Conservation (phyloP, 2,888 invertebrate genomes). For the Lasioglossum pauxillum region DNA sequence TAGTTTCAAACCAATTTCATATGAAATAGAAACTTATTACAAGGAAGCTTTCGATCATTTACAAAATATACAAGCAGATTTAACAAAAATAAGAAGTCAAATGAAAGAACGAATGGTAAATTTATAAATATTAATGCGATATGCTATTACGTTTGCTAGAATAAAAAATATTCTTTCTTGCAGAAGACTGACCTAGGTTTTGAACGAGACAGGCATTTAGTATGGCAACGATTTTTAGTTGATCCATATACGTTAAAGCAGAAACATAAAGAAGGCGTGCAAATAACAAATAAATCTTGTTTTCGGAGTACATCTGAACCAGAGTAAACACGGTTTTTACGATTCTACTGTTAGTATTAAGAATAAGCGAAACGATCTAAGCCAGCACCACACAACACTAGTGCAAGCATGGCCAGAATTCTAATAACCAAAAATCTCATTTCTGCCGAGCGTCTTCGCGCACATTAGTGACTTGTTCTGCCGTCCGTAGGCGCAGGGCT, state of each 20-base stretch:
- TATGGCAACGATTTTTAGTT: conserved; percentile 82
- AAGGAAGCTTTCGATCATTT: conserved; percentile 67
- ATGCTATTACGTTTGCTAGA: conserved; percentile 11
- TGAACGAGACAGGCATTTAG: conserved; percentile 75
- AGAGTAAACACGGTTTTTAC: neutral
- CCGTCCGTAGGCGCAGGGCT: too few species aligned
- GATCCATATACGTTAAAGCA: conserved; percentile 71
- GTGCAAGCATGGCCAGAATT: too few species aligned
- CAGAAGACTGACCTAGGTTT: conserved; percentile 74
- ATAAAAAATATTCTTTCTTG: conserved; percentile 28
- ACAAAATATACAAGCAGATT: conserved; percentile 68
- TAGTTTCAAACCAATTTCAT: conserved; percentile 73
- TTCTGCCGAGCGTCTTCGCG: too few species aligned
- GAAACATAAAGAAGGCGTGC: conserved; percentile 38
- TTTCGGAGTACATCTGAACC: conserved; percentile 41
- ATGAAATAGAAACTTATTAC: conserved; percentile 67
- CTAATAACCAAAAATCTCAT: too few species aligned
- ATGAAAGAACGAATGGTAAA: conserved; percentile 79
- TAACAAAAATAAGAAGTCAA: conserved; percentile 74
- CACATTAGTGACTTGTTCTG: too few species aligned
- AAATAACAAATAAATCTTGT: conserved; percentile 46
- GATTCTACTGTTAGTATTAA: neutral
- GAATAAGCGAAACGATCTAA: neutral
- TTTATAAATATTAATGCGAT: neutral
- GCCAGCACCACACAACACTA: neutral